Evolutionary conservation across 2,113 vertebrate species (phyloP).

Genomic region (Caloenas nicobarica): DNA sequence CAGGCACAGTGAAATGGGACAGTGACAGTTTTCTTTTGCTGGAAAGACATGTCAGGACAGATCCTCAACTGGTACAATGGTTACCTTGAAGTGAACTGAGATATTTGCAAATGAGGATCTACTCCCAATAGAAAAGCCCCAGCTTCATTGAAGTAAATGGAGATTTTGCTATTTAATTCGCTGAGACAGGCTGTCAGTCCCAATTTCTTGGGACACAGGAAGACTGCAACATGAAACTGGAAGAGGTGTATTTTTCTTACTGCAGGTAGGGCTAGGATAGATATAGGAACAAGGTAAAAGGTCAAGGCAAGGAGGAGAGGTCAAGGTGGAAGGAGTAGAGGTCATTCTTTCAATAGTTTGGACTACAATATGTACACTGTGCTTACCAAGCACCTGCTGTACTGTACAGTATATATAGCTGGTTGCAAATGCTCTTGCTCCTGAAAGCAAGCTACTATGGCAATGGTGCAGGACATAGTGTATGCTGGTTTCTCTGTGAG

Average conservation of each 20-base stretch:
- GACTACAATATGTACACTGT: rapidly evolving
- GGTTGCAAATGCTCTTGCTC: not conserved
- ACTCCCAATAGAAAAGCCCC: not conserved
- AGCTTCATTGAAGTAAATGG: not conserved
- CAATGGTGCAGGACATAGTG: not conserved
- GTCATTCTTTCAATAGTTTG: not conserved
- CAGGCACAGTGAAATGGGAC: not conserved
- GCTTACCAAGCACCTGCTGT: not conserved
- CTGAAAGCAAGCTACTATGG: not conserved
- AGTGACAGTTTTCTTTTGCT: not conserved
- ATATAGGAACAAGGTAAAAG: not conserved
- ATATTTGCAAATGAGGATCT: not conserved
- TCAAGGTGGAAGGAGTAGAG: not conserved
- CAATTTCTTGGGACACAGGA: not conserved
- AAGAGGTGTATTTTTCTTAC: not conserved
- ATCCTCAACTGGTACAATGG: not conserved
- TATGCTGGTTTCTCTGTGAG: not conserved
- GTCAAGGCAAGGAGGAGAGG: not conserved
- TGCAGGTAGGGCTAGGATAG: not conserved
- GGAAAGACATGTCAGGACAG: not conserved
- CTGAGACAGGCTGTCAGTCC: not conserved
- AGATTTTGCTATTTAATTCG: not conserved
- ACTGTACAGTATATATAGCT: not conserved
- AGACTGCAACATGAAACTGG: not conserved
- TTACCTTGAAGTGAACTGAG: not conserved